A percentile compares a stretch with the other conserved stretches of the same genome.
Conservation (phyloP, 2,797 vertebrate genomes). For the Xenentodon cancila region DNA sequence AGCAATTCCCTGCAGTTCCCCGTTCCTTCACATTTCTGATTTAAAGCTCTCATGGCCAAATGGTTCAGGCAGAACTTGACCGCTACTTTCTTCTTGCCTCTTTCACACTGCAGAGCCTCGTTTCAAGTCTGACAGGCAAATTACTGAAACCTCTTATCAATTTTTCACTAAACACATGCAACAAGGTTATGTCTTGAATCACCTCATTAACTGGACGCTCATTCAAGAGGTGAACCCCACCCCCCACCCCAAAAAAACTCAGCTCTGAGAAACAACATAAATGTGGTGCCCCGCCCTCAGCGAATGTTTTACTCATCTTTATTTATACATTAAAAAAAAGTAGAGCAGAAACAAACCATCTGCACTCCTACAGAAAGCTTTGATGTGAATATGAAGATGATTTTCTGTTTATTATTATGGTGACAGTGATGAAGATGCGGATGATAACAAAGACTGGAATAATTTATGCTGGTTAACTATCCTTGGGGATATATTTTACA, state of each 20-base stretch:
- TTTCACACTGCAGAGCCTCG: slow-evolving; percentile 25
- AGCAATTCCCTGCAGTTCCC: slow-evolving; percentile 46
- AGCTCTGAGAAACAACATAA: slow-evolving; percentile 31
- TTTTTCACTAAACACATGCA: slow-evolving; percentile 25
- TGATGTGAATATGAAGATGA: too few relatives aligned
- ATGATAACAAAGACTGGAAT: slow-evolving; percentile 49
- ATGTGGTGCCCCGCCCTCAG: slow-evolving; percentile 16
- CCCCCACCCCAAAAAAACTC: too few relatives aligned
- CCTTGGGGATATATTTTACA: slow-evolving; percentile 22
- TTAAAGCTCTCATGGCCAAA: slow-evolving; percentile 61
- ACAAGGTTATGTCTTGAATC: slow-evolving; percentile 30
- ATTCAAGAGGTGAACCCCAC: background rate
- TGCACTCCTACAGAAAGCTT: slow-evolving; percentile 8
- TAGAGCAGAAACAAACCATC: slow-evolving; percentile 10
- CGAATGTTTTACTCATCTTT: slow-evolving; percentile 43
- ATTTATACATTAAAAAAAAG: slow-evolving; percentile 31
- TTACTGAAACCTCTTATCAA: too few relatives aligned
- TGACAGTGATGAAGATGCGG: slow-evolving; percentile 42
- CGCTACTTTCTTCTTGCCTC: slow-evolving; percentile 22
- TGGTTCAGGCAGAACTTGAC: slow-evolving; percentile 43
- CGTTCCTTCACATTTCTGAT: slow-evolving; percentile 61
- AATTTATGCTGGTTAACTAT: slow-evolving; percentile 41
- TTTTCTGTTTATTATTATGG: slow-evolving; percentile 41
- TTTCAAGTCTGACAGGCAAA: slow-evolving; percentile 14
- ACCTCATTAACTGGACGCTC: background rate